Conservation (phyloP, 2,113 vertebrate species). For the Polypterus bichir region DNA sequence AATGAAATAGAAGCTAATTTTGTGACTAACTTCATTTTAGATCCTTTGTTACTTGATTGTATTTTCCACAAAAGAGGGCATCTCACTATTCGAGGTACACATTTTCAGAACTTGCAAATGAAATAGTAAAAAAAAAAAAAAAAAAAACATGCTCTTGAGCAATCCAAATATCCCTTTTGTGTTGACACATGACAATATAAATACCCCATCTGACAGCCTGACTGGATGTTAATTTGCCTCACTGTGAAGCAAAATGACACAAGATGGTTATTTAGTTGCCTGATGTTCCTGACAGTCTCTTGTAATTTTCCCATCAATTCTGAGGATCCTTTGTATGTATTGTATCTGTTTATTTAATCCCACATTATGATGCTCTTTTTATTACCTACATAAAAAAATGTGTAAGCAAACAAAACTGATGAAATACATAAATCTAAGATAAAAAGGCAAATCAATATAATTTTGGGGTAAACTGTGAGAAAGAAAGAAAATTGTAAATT, state of each 20-base stretch:
- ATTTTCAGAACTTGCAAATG: neutral
- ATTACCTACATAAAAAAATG: neutral
- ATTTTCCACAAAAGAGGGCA: too few species aligned
- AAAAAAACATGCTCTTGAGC: constrained; percentile 2
- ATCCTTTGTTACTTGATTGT: too few species aligned
- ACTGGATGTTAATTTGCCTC: constrained; percentile 18
- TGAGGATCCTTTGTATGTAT: constrained; percentile 23
- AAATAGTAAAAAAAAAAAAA: neutral
- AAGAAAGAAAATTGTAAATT: too few species aligned
- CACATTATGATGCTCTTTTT: constrained; percentile 22
- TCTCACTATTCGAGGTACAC: too few species aligned
- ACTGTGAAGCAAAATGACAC: constrained; percentile 28
- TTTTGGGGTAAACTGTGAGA: too few species aligned
- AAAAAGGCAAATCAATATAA: too few species aligned
- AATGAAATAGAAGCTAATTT: too few species aligned
- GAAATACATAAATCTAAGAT: too few species aligned
- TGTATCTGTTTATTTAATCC: constrained; percentile 9
- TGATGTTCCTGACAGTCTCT: constrained; percentile 25
- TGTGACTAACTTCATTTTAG: too few species aligned
- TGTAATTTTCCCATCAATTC: constrained; percentile 31
- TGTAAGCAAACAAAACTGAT: neutral
- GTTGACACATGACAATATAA: constrained; percentile 38
- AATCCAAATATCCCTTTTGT: constrained; percentile 26
- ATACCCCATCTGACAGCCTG: constrained; percentile 32
- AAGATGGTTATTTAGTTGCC: constrained; percentile 24